Percentiles rank a stretch among this genome's conserved stretches.
Evolutionary conservation across 1,140 invertebrate species (phyloP).

Genomic region (Saccostrea cuccullata): DNA sequence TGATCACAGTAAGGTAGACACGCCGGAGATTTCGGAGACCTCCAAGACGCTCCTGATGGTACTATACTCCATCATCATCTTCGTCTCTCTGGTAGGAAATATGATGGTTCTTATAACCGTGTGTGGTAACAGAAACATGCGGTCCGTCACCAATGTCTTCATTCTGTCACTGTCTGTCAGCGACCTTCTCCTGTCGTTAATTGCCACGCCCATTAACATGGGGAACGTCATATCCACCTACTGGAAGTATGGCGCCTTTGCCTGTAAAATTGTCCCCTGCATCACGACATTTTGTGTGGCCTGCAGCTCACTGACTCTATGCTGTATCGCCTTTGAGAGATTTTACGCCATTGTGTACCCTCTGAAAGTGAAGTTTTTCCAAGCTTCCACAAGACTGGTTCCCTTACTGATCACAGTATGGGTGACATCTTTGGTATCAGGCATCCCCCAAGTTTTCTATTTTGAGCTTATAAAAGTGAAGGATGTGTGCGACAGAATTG

Average conservation of each 20-base stretch:
- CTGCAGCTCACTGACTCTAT: conserved; percentile 68
- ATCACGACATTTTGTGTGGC: conserved; percentile 64
- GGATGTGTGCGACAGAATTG: conserved; percentile 18
- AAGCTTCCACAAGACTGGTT: conserved; percentile 83
- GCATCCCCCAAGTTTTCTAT: conserved; percentile 61
- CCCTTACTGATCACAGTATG: conserved; percentile 92
- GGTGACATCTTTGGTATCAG: conserved; percentile 88
- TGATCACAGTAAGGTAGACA: neutral
- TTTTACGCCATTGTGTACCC: conserved; percentile 69
- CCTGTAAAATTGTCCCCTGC: conserved; percentile 67
- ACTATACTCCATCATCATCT: conserved; percentile 61
- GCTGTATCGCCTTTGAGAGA: conserved; percentile 71
- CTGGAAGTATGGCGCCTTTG: conserved; percentile 67
- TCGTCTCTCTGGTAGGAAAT: conserved; percentile 64
- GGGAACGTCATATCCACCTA: conserved; percentile 55
- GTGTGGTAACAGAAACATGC: conserved; percentile 62
- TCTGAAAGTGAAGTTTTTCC: conserved; percentile 84
- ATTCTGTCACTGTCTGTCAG: conserved; percentile 67
- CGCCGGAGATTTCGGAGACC: neutral
- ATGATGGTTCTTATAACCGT: conserved; percentile 65
- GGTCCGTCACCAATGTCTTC: conserved; percentile 69
- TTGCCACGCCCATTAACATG: conserved; percentile 65
- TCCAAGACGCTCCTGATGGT: conserved; percentile 47
- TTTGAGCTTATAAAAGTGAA: conserved; percentile 52
- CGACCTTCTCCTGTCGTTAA: conserved; percentile 64